Conservation (phyloP, 1,140 invertebrate species). For the Drosophila willistoni region DNA sequence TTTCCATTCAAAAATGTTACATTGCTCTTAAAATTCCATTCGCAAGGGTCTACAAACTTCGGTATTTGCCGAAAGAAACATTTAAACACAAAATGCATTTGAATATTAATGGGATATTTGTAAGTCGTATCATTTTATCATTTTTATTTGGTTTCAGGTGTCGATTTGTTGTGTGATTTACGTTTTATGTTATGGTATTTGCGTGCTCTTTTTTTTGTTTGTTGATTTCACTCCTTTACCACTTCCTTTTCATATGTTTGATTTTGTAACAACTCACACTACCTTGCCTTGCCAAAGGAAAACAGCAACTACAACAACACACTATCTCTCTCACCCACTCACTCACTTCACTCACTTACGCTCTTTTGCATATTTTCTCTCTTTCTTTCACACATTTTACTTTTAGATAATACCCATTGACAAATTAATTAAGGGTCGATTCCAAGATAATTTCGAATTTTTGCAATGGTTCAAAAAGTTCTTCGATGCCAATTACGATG, state of each 20-base stretch:
- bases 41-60: not conserved
- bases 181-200: not conserved
- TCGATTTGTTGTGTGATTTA: conserved; percentile 5
- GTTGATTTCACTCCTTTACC: no score
- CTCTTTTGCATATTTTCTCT: conserved; percentile 66
- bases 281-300: not conserved
- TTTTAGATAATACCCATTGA: conserved; percentile 94
- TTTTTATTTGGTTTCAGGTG: not conserved
- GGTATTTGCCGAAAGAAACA: not conserved
- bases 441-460: conserved; percentile 99
- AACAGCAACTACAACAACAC: not conserved
- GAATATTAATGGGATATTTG: not conserved
- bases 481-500: conserved; percentile 98
- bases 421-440: conserved; percentile 96
- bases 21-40: not conserved
- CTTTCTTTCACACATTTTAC: conserved; percentile 81
- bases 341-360: conserved; percentile 33
- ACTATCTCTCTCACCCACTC: conserved; percentile 27
- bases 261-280: not conserved
- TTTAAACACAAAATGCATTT: not conserved
- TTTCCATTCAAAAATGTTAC: no score
- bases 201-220: not conserved
- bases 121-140: not conserved
- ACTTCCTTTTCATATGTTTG: not conserved
- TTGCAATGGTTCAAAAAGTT: conserved; percentile 99